Conservation (phyloP, 2,113 vertebrate genomes). For the Strix aluco region DNA sequence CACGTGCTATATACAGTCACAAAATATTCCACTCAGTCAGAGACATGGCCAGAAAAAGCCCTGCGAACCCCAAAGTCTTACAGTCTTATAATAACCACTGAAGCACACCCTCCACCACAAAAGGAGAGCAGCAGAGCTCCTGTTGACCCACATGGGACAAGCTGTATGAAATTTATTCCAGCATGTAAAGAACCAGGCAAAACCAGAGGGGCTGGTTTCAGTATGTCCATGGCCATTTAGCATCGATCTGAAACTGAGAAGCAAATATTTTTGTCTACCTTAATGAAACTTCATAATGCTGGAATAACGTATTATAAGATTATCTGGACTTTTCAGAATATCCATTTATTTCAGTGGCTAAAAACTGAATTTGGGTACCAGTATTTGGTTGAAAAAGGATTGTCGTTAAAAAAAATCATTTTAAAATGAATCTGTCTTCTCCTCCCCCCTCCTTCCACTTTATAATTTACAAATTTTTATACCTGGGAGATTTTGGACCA, state of each 20-base stretch:
- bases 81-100: slow-evolving; percentile 66
- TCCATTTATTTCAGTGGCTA: neutral
- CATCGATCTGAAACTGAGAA: neutral
- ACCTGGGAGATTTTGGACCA: neutral
- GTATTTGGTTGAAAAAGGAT: neutral
- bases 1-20: slow-evolving; percentile 66
- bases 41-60: slow-evolving; percentile 68
- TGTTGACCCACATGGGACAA: neutral
- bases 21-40: slow-evolving; percentile 67
- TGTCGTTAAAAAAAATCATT: neutral
- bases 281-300: neutral
- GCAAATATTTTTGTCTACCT: neutral
- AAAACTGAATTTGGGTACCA: neutral
- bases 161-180: neutral
- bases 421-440: neutral
- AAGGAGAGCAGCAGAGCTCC: slow-evolving; percentile 33
- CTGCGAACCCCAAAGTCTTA: slow-evolving; percentile 57
- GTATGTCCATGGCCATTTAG: neutral
- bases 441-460: neutral
- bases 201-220: neutral
- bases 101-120: slow-evolving; percentile 11
- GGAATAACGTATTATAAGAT: neutral
- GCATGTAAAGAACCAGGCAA: neutral
- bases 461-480: neutral
- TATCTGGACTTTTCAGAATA: neutral